phyloP scores from a whole-genome alignment of 2,888 invertebrate genomes.

The Eutolmus rufibarbis region DNA sequence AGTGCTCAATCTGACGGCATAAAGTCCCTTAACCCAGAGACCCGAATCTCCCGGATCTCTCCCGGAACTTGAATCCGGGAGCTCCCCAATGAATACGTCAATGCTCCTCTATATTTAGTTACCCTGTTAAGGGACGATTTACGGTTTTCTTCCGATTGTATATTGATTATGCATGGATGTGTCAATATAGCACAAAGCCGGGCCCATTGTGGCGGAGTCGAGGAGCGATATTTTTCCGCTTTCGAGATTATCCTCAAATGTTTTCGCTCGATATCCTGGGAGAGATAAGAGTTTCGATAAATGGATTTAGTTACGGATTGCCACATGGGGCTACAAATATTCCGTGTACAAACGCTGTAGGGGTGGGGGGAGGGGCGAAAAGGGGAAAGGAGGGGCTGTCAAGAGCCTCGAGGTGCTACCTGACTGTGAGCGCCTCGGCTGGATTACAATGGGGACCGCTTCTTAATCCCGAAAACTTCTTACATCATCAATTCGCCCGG shows the following conservation, averaged over 20 bases:
- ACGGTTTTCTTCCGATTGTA: slow-evolving; percentile 21
- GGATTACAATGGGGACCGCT: not conserved
- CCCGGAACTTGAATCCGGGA: not conserved
- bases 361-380: not conserved
- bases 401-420: not conserved
- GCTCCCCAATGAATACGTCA: slow-evolving; percentile 32
- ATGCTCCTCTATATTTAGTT: slow-evolving; percentile 27
- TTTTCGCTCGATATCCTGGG: slow-evolving; percentile 25
- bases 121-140: slow-evolving; percentile 31
- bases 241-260: slow-evolving; percentile 33
- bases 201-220: slow-evolving; percentile 13
- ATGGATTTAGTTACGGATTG: slow-evolving; percentile 32
- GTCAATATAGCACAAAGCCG: slow-evolving; percentile 23
- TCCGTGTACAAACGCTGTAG: not conserved
- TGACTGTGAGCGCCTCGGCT: not conserved
- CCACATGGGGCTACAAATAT: slow-evolving; percentile 34
- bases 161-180: slow-evolving; percentile 36
- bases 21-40: slow-evolving; percentile 28
- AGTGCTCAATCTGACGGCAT: slow-evolving; percentile 17
- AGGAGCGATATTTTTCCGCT: slow-evolving; percentile 31
- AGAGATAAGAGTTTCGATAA: slow-evolving; percentile 38
- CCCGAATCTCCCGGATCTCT: slow-evolving; percentile 1
- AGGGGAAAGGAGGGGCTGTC: not conserved
- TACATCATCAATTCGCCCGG: not conserved
- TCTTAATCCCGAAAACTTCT: not conserved